Conservation (phyloP, 64 coral and sea anemone species). For the Montipora cactus region DNA sequence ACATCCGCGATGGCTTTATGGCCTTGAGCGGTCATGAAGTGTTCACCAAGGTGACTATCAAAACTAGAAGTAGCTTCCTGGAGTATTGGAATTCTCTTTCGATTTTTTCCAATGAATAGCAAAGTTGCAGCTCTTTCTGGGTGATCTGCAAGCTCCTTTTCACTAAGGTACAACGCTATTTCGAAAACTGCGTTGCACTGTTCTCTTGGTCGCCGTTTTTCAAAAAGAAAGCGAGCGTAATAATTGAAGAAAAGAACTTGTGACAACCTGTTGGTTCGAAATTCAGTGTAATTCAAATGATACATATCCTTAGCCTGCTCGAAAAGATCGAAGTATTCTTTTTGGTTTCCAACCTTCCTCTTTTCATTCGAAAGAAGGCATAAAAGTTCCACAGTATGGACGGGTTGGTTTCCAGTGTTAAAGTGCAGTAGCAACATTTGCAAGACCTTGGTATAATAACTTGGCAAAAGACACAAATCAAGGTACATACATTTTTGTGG, state of each 20-base stretch:
- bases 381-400: conserved; percentile 23
- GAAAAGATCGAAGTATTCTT: conserved; percentile 26
- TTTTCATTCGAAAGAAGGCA: conserved; percentile 52
- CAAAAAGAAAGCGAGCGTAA: no score
- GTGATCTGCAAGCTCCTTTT: background rate
- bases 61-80: conserved; percentile 11
- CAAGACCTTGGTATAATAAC: conserved; percentile 1
- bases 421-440: background rate
- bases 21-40: conserved; percentile 33
- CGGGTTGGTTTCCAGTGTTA: background rate
- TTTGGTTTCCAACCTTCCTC: conserved; percentile 32
- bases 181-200: no score
- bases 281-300: no score
- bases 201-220: no score
- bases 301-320: no score
- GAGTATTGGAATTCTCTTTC: background rate
- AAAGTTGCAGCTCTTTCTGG: conserved; percentile 18
- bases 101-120: background rate
- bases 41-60: background rate
- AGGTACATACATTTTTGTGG: conserved; percentile 34
- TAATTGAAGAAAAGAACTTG: no score
- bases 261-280: no score
- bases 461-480: conserved; percentile 60
- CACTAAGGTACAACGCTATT: background rate
- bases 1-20: conserved; percentile 41